Evolutionary conservation across 2,113 vertebrate genomes (phyloP).

Genomic region (Lathamus discolor): DNA sequence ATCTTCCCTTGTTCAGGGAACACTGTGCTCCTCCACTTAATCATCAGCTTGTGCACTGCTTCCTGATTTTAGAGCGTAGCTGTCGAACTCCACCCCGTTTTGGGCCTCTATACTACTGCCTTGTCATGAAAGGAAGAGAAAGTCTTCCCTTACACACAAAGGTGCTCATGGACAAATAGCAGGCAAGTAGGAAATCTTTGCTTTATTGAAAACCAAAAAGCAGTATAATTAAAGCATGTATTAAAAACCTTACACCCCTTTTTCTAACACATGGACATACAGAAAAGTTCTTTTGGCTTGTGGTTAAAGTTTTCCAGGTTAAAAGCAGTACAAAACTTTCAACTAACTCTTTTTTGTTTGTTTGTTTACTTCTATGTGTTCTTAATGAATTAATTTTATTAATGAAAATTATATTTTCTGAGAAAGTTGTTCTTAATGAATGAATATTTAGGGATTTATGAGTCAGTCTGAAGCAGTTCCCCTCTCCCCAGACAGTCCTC

Average conservation of each 20-base stretch:
- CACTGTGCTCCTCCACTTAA: not conserved
- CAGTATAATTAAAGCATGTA: not conserved
- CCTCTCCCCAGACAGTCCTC: not conserved
- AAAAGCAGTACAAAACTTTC: not conserved
- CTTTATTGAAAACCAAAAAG: not conserved
- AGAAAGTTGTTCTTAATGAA: not conserved
- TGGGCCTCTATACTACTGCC: not conserved
- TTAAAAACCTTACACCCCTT: not conserved
- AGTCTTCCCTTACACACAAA: not conserved
- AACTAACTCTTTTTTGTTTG: too few relatives aligned
- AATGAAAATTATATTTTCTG: not conserved
- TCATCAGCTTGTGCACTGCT: not conserved
- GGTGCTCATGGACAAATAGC: not conserved
- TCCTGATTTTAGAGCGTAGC: not conserved
- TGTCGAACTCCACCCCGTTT: accelerated
- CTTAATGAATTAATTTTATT: not conserved
- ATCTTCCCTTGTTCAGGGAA: not conserved
- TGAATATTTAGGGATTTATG: not conserved
- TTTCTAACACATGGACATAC: not conserved
- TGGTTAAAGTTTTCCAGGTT: not conserved
- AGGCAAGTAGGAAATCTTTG: not conserved
- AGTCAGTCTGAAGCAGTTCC: not conserved
- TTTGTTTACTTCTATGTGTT: not conserved
- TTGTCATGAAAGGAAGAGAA: not conserved
- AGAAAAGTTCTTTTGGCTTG: not conserved